Percentiles rank a stretch among this genome's conserved stretches.
Evolutionary conservation across 2,797 vertebrate genomes (phyloP).

Genomic region (Parambassis ranga): DNA sequence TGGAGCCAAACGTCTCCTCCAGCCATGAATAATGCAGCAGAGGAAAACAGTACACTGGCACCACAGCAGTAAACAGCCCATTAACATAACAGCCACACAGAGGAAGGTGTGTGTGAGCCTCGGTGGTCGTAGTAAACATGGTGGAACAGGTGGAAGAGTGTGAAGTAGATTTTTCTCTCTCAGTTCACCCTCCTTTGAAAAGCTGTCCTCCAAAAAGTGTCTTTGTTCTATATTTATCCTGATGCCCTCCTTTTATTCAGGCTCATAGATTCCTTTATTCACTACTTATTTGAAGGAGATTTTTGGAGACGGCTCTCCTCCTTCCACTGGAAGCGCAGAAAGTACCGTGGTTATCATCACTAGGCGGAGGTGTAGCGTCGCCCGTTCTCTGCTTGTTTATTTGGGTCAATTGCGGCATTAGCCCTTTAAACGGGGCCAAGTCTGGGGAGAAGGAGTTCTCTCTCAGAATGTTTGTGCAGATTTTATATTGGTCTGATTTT

Average conservation of each 20-base stretch:
- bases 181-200: slow-evolving; percentile 58
- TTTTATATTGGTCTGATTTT: not conserved
- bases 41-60: slow-evolving; percentile 52
- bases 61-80: slow-evolving; percentile 52
- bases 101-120: slow-evolving; percentile 8
- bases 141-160: slow-evolving; percentile 17
- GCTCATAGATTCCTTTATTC: slow-evolving; percentile 60
- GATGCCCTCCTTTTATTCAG: slow-evolving; percentile 71
- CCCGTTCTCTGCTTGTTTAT: slow-evolving; percentile 13
- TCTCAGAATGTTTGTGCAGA: not conserved
- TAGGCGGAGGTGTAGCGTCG: slow-evolving; percentile 7
- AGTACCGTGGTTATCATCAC: slow-evolving; percentile 35
- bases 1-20: slow-evolving; percentile 39
- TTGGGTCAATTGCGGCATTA: slow-evolving; percentile 46
- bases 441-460: not conserved
- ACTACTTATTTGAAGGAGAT: slow-evolving; percentile 57
- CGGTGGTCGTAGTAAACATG: not conserved
- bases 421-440: slow-evolving; percentile 24
- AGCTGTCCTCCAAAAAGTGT: slow-evolving; percentile 64
- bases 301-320: slow-evolving; percentile 61
- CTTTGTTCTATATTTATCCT: slow-evolving; percentile 74
- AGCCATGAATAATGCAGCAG: slow-evolving; percentile 70
- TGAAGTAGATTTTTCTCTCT: not conserved
- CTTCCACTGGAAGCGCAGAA: slow-evolving; percentile 33
- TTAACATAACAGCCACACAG: slow-evolving; percentile 49